Percentiles rank a stretch among this genome's conserved stretches.
phyloP scores from a whole-genome alignment of 2,888 invertebrate species.

The Crossocerus cetratus region DNA sequence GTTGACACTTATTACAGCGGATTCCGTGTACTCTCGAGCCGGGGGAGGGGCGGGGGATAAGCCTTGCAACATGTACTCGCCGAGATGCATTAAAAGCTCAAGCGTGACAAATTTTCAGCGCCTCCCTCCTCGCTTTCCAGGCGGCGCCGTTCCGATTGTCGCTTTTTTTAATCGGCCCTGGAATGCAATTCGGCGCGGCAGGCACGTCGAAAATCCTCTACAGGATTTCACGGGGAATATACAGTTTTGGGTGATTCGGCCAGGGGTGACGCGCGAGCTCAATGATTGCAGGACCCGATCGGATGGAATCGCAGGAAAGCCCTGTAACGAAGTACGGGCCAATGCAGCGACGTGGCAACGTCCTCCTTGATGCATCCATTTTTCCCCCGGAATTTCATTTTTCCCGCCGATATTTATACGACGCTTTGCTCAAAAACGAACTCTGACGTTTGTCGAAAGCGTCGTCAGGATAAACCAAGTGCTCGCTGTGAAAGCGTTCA shows the following conservation, averaged over 20 bases:
- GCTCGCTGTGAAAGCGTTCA: too few species aligned
- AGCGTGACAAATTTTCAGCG: constrained; percentile 19
- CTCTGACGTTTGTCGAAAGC: not conserved
- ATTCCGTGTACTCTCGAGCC: constrained; percentile 34
- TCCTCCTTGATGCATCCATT: not conserved
- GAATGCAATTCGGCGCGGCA: constrained; percentile 31
- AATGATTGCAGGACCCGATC: constrained; percentile 8
- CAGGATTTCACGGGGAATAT: constrained; percentile 25
- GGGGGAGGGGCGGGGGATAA: constrained; percentile 41
- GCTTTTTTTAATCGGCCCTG: constrained; percentile 18
- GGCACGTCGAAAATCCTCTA: constrained; percentile 35
- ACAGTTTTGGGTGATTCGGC: constrained; percentile 12
- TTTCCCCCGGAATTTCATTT: not conserved
- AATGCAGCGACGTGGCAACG: not conserved
- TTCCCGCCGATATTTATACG: not conserved
- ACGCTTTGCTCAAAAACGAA: not conserved
- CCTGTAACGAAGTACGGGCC: too few species aligned
- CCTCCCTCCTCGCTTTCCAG: constrained; percentile 15
- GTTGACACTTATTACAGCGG: constrained; percentile 46
- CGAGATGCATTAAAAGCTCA: constrained; percentile 20
- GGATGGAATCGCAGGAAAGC: not conserved
- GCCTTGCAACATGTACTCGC: constrained; percentile 35
- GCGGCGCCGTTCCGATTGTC: constrained; percentile 6
- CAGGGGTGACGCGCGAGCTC: constrained; percentile 5
- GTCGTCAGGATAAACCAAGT: too few species aligned